These are phyloP conservation scores for Athalia cordata DNA, from an alignment of 2,888 invertebrate species.

Conservation along the genomic window DNA sequence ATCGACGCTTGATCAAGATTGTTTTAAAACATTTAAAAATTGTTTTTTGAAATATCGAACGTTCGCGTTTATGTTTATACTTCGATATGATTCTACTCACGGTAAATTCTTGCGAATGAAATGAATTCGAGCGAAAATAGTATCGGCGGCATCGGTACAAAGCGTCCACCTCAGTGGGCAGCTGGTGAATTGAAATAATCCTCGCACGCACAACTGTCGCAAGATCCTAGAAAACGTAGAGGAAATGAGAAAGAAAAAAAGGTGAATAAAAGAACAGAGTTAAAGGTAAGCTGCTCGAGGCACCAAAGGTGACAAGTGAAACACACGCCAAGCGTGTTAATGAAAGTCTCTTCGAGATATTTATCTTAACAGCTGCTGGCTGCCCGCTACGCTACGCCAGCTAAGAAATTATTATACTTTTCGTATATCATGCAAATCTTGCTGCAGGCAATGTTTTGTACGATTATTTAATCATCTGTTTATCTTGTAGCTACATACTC, in stretches of 20 bases:
- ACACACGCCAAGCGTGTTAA: slow-evolving; percentile 37
- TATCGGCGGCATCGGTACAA: neutral
- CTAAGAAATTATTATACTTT: slow-evolving; percentile 19
- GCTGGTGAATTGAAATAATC: neutral
- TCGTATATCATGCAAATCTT: neutral
- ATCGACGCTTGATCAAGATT: neutral
- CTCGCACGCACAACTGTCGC: slow-evolving; percentile 6
- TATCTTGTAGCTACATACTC: neutral
- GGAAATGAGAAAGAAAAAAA: neutral
- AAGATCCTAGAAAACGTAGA: neutral
- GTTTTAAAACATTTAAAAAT: too few relatives aligned
- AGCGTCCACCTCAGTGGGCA: neutral
- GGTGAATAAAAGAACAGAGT: neutral
- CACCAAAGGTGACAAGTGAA: slow-evolving; percentile 30
- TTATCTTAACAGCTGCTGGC: slow-evolving; percentile 14
- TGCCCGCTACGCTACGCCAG: slow-evolving; percentile 3
- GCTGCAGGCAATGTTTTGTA: slow-evolving; percentile 29
- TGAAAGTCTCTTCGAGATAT: slow-evolving; percentile 37
- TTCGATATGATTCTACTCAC: neutral
- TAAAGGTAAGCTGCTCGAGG: neutral
- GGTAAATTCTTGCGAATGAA: neutral
- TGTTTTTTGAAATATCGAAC: neutral
- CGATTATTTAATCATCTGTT: slow-evolving; percentile 27
- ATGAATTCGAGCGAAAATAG: neutral
- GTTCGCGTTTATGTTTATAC: too few relatives aligned